Conservation (phyloP, 1,140 invertebrate genomes). For the Himalopsyche phryganea region DNA sequence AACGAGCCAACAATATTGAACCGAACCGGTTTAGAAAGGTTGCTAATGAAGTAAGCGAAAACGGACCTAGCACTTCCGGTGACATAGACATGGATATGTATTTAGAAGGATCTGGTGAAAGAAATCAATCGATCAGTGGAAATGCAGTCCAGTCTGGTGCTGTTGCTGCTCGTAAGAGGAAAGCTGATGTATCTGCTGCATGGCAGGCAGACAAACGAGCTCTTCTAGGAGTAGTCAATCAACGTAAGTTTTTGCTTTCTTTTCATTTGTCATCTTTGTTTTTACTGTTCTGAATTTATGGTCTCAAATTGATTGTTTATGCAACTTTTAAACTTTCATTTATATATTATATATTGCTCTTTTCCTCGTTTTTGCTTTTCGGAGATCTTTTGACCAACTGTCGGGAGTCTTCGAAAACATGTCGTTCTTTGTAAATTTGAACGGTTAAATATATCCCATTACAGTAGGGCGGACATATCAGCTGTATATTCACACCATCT, state of each 20-base stretch:
- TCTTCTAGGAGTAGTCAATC: not conserved
- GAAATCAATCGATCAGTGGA: conserved; percentile 1
- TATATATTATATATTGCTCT: not conserved
- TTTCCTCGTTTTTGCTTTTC: not conserved
- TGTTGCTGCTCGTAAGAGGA: conserved; percentile 18
- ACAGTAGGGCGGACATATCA: too few relatives aligned
- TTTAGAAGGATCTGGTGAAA: conserved; percentile 14
- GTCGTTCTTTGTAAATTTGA: too few relatives aligned
- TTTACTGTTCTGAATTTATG: not conserved
- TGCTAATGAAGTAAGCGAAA: not conserved
- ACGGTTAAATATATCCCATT: too few relatives aligned
- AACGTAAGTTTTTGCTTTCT: conserved; percentile 22
- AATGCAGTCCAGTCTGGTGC: conserved; percentile 5
- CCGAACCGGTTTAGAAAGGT: not conserved
- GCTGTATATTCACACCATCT: too few relatives aligned
- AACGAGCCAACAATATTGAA: too few relatives aligned
- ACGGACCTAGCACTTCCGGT: not conserved
- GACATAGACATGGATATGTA: conserved; percentile 25
- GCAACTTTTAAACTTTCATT: too few relatives aligned
- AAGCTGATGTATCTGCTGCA: conserved; percentile 12
- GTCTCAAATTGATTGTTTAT: too few relatives aligned
- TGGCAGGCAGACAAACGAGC: conserved; percentile 21
- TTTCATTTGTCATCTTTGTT: not conserved
- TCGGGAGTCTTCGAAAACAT: too few relatives aligned
- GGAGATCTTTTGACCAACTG: too few relatives aligned